phyloP scores from a whole-genome alignment of 1,140 invertebrate genomes.

The Drosophila lacertosa region DNA sequence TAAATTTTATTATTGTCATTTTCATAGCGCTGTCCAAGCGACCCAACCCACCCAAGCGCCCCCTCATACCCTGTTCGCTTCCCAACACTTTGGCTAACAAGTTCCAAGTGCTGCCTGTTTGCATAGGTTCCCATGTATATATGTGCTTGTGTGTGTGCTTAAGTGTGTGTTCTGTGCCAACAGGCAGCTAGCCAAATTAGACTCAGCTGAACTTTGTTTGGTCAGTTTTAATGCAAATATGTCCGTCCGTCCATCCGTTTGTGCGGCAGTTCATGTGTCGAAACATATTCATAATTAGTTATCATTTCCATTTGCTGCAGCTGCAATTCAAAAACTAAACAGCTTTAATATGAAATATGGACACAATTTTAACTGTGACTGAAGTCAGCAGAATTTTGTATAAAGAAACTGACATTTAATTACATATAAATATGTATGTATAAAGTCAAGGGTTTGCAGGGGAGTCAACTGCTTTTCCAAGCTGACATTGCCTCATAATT shows the following conservation, averaged over 20 bases:
- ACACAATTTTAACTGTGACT: neutral
- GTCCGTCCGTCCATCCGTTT: neutral
- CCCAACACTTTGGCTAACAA: constrained; percentile 48
- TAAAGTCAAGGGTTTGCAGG: too few relatives aligned
- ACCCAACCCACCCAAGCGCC: neutral
- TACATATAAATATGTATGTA: too few relatives aligned
- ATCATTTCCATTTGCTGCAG: constrained; percentile 46
- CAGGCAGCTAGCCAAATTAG: constrained; percentile 71
- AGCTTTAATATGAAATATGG: neutral
- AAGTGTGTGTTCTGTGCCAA: constrained; percentile 42
- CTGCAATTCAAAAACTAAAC: constrained; percentile 16
- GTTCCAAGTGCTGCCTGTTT: constrained; percentile 70
- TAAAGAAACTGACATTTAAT: too few relatives aligned
- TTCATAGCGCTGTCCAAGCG: constrained; percentile 62
- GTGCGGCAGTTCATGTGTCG: constrained; percentile 61
- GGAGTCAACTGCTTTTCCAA: too few relatives aligned
- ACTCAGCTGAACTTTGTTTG: constrained; percentile 75
- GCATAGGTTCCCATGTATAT: constrained; percentile 43
- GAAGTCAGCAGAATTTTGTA: neutral
- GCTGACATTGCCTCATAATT: too few relatives aligned
- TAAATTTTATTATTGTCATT: constrained; percentile 83
- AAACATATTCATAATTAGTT: constrained; percentile 81
- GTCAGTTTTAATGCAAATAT: constrained; percentile 78
- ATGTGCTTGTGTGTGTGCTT: constrained; percentile 28
- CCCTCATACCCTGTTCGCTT: neutral